Base-by-base conservation (phyloP, 2,797 vertebrate species). In the Furcifer pardalis region DNA sequence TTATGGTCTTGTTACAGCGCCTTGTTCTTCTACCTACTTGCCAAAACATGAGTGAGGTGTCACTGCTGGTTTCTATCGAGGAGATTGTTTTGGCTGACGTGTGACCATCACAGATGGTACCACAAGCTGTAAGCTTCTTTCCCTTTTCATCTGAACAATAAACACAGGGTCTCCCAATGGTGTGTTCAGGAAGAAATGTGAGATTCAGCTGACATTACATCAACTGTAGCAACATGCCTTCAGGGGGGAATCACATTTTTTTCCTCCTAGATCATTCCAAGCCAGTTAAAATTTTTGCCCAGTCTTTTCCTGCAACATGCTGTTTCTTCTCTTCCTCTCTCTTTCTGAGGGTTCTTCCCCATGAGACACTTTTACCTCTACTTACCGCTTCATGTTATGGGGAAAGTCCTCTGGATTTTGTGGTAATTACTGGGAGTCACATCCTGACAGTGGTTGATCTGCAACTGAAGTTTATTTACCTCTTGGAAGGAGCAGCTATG, bases 11-110 rank as follows among this genome's bases (percentile, higher is more conserved):
- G 76, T 68, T 49, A 85, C 83, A 62, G 84, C 89, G 30, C 65
- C 74, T 63, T 87, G 91, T 81, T 7, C 62, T 15, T 32, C 68
- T 40, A 23, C 23, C 37, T 71, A 17, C 37, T 90, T 93, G 86
- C 84, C 92, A 93, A 89, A 93, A 91, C 80, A 74, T 87, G 83
- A 90, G 81, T 0, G 1, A 90, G 77, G 13, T 76, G 85, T 93
- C 89, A 74, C 83, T 69, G 1, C 1, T 10, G 78, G 83, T 32
- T 89, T 86, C 86, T 85, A 7, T 0, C 1, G 0, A 84, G 79
- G 77, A 82, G 21, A 77, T 21, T 76, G 40, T 73, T 91, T 77
- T 74, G 90, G 85, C 91, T 88, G 87, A 35, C 86, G 75, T 86
- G 65, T 79, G 79, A 60, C 78, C 76, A 87, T 89, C 79, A 85